Base-by-base conservation (phyloP, 2,113 vertebrate genomes). In the Corydoras maculifer region DNA sequence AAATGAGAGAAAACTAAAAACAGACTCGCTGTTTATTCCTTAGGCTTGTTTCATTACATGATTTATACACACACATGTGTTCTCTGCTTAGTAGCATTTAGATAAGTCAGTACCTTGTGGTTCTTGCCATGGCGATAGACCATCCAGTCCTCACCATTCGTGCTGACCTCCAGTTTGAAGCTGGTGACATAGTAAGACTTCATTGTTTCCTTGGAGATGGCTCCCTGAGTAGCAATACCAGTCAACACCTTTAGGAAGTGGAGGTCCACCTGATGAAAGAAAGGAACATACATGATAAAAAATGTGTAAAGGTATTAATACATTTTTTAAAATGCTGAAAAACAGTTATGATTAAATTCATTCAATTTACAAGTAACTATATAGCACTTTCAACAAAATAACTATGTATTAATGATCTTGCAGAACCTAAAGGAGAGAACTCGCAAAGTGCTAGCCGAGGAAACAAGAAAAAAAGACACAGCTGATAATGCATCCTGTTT, bases 71-170 rank as follows among this genome's bases (percentile, higher is more conserved):
- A 62, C n/a, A 62, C 18, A 25, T 25, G 35, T 43, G 35, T 8
- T 5, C 35, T 43, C 35, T 43, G 7, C 2, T 43, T 2, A 43
- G 35, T 5, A 43, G 35, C 35, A 43, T 43, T 43, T 43, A 43
- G 35, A 43, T 8, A 43, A 43, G 35, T 43, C 35, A 43, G 35
- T 89, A 95, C 93, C 91, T 94, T 95, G 84, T 94, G 93, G 80
- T 93, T 94, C 82, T 94, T 95, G 73, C 92, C 92, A 0, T 92
- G 89, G 3, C 93, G 86, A 80, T 93, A 94, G 75, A 92, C 89
- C 92, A 94, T 95, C 93, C 93, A 95, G 83, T 94, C 93, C 71
- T 95, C 93, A 0, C 93, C 93, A 0, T 94, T 94, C 14, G 93
- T 93, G 87, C 93, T 95, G 84, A 93, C 87, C 79, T 95, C 93